These are phyloP conservation scores for Dunckerocampus dactyliophorus DNA, from an alignment of 2,113 vertebrate genomes.

Conservation along the genomic window DNA sequence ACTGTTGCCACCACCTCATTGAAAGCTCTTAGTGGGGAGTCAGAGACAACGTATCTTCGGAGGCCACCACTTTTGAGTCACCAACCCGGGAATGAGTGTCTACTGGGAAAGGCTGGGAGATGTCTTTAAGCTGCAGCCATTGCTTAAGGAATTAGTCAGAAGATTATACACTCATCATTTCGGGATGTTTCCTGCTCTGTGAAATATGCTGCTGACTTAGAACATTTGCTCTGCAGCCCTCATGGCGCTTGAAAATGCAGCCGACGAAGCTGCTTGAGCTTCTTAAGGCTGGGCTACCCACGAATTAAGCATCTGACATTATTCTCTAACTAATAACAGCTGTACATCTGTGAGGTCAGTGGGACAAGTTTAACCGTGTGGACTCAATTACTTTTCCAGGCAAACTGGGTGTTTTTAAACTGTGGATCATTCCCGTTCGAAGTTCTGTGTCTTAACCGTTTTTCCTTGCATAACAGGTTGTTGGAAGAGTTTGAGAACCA, in stretches of 20 bases:
- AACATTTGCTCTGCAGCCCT: slow-evolving; percentile 71
- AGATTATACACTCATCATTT: slow-evolving; percentile 81
- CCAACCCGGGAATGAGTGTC: slow-evolving; percentile 68
- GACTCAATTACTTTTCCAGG: slow-evolving; percentile 33
- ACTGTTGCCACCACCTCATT: slow-evolving; percentile 57
- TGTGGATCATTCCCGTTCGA: slow-evolving; percentile 7
- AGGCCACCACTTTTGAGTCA: slow-evolving; percentile 73
- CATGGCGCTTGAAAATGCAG: slow-evolving; percentile 73
- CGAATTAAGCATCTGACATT: slow-evolving; percentile 58
- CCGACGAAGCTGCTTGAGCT: slow-evolving; percentile 73
- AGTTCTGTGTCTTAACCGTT: slow-evolving; percentile 1
- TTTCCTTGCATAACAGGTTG: slow-evolving; percentile 72
- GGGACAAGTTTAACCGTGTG: slow-evolving; percentile 54
- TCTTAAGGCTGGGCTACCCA: slow-evolving; percentile 64
- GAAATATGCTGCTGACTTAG: slow-evolving; percentile 75
- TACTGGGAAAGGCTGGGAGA: slow-evolving; percentile 68
- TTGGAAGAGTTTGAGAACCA: slow-evolving; percentile 96
- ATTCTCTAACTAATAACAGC: slow-evolving; percentile 59
- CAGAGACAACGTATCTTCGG: slow-evolving; percentile 65
- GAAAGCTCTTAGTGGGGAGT: slow-evolving; percentile 59
- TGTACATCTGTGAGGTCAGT: slow-evolving; percentile 49
- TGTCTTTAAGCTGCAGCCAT: slow-evolving; percentile 75
- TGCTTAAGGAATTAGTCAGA: slow-evolving; percentile 75
- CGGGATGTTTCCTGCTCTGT: slow-evolving; percentile 69
- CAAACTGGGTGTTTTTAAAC: slow-evolving; percentile 19